Evolutionary conservation across 2,888 invertebrate genomes (phyloP).

Genomic region (Loripinus fragilis): DNA sequence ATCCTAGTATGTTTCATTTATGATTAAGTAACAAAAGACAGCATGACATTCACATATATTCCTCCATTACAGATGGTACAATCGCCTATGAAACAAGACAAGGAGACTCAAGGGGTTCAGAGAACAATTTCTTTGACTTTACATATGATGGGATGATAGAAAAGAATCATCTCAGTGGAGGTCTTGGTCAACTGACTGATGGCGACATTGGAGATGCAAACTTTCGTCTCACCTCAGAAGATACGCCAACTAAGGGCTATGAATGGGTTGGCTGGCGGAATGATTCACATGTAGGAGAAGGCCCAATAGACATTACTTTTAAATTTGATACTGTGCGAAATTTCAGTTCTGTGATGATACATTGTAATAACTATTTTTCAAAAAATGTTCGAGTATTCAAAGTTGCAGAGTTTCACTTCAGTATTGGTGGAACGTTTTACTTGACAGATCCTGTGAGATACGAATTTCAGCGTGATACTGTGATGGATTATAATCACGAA

Average conservation of each 20-base stretch:
- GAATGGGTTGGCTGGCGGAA: conserved; percentile 96
- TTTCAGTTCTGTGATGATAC: conserved; percentile 92
- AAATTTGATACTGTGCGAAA: conserved; percentile 95
- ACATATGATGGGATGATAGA: conserved; percentile 91
- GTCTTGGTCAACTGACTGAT: conserved; percentile 93
- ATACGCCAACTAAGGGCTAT: conserved; percentile 87
- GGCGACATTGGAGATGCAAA: conserved; percentile 91
- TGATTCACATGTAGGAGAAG: conserved; percentile 86
- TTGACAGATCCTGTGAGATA: conserved; percentile 89
- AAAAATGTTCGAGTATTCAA: conserved; percentile 93
- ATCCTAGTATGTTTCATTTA: too few relatives aligned
- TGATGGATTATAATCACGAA: conserved; percentile 92
- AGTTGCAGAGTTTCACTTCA: conserved; percentile 90
- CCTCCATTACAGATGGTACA: conserved; percentile 88
- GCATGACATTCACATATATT: too few relatives aligned
- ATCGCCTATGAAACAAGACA: conserved; percentile 94
- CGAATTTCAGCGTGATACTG: conserved; percentile 88
- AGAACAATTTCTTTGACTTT: conserved; percentile 92
- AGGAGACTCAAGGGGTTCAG: conserved; percentile 92
- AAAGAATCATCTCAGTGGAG: conserved; percentile 86
- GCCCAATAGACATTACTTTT: conserved; percentile 90
- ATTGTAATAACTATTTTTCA: conserved; percentile 93
- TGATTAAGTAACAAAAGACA: too few relatives aligned
- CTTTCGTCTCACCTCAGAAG: conserved; percentile 88
- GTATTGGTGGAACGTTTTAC: conserved; percentile 90